phyloP scores from a whole-genome alignment of 2,797 vertebrate species.

The Bradypodion pumilum region DNA sequence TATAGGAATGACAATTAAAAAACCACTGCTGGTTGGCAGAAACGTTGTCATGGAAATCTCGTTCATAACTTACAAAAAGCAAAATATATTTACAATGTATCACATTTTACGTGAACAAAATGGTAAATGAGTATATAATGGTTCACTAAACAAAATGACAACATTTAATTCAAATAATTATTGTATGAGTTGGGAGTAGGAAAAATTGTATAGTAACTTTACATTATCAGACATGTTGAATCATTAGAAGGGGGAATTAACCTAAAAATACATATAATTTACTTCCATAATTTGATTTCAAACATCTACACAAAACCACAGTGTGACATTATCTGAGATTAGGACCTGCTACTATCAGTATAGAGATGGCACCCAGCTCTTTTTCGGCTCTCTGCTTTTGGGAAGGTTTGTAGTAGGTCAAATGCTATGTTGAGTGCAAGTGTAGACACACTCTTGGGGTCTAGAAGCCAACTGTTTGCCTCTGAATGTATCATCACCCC shows the following conservation, averaged over 20 bases:
- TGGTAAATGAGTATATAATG: neutral
- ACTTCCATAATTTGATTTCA: neutral
- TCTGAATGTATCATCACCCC: too few relatives aligned
- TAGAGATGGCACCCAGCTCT: neutral
- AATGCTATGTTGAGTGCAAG: neutral
- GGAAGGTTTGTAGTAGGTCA: neutral
- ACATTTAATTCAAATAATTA: too few relatives aligned
- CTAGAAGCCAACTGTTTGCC: too few relatives aligned
- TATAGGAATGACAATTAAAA: conserved; percentile 26
- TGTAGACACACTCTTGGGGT: too few relatives aligned
- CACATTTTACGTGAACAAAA: neutral
- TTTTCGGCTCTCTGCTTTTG: neutral
- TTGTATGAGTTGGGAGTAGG: neutral
- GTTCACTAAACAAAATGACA: conserved; percentile 13
- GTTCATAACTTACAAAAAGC: conserved; percentile 11
- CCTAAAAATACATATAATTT: too few relatives aligned
- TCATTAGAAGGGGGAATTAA: neutral
- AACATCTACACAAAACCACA: neutral
- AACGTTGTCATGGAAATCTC: fast-evolving
- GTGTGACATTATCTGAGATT: neutral
- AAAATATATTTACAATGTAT: neutral
- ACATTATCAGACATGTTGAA: neutral
- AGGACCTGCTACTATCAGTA: too few relatives aligned
- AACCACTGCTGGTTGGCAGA: neutral
- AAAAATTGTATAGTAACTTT: neutral